Evolutionary conservation across 2,113 vertebrate genomes (phyloP).

Genomic region (Cynopterus brachyotis): DNA sequence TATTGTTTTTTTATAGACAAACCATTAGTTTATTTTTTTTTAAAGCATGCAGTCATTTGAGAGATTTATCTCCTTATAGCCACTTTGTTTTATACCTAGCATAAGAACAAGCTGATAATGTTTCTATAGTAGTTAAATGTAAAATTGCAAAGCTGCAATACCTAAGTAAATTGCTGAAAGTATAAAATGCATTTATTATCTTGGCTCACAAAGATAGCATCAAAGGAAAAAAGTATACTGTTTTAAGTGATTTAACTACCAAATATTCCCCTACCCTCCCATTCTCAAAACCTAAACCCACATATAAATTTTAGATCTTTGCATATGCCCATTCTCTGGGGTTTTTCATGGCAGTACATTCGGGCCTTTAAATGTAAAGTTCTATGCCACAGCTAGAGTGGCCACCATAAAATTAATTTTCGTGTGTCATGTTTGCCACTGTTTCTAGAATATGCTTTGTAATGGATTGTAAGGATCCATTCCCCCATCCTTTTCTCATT

Average conservation of each 20-base stretch:
- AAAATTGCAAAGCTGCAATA: slow-evolving; percentile 74
- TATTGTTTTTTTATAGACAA: slow-evolving; percentile 68
- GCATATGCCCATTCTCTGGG: neutral
- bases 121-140: slow-evolving; percentile 72
- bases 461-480: neutral
- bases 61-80: slow-evolving; percentile 66
- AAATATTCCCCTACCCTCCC: neutral
- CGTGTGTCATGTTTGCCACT: neutral
- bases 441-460: neutral
- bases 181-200: neutral
- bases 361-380: neutral
- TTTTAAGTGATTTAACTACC: neutral
- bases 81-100: slow-evolving; percentile 82
- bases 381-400: neutral
- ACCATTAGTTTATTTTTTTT: slow-evolving; percentile 62
- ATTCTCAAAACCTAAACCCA: neutral
- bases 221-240: neutral
- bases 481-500: neutral
- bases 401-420: neutral
- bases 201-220: neutral
- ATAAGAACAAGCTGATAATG: slow-evolving; percentile 77
- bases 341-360: neutral
- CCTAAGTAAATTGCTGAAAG: slow-evolving; percentile 74
- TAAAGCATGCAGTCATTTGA: slow-evolving; percentile 76
- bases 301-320: neutral